phyloP scores from a whole-genome alignment of 2,888 invertebrate species.

The Oegoconia quadripuncta region DNA sequence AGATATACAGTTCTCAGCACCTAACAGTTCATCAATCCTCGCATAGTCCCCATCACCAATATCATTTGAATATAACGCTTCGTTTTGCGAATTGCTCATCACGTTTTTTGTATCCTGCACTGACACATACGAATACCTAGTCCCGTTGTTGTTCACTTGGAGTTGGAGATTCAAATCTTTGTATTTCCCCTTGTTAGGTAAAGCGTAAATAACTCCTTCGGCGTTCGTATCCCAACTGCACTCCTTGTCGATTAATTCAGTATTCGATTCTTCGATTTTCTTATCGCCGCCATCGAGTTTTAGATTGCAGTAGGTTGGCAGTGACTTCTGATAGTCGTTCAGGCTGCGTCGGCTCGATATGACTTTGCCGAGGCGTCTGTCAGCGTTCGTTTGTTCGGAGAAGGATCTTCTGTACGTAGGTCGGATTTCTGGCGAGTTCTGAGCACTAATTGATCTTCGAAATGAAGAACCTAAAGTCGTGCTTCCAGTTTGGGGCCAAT shows the following conservation, averaged over 20 bases:
- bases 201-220: conserved; percentile 72
- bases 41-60: conserved; percentile 68
- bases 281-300: conserved; percentile 43
- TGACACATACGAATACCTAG: conserved; percentile 69
- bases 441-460: conserved; percentile 62
- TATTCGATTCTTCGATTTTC: conserved; percentile 63
- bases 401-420: conserved; percentile 70
- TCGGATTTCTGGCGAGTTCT: conserved; percentile 68
- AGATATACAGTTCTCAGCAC: conserved; percentile 66
- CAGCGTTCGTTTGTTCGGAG: conserved; percentile 65
- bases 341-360: conserved; percentile 69
- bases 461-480: conserved; percentile 51
- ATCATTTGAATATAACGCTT: conserved; percentile 64
- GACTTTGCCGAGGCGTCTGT: conserved; percentile 60
- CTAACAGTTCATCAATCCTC: conserved; percentile 64
- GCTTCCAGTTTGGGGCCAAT: conserved; percentile 73
- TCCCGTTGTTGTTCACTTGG: conserved; percentile 72
- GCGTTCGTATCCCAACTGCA: conserved; percentile 79
- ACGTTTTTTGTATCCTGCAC: conserved; percentile 69
- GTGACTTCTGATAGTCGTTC: conserved; percentile 65
- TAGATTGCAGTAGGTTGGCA: conserved; percentile 56
- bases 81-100: conserved; percentile 72
- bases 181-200: conserved; percentile 74
- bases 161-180: conserved; percentile 69
- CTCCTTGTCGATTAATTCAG: conserved; percentile 76